Evolutionary conservation across 2,797 vertebrate species (phyloP).

Genomic region (Eptatretus atami): DNA sequence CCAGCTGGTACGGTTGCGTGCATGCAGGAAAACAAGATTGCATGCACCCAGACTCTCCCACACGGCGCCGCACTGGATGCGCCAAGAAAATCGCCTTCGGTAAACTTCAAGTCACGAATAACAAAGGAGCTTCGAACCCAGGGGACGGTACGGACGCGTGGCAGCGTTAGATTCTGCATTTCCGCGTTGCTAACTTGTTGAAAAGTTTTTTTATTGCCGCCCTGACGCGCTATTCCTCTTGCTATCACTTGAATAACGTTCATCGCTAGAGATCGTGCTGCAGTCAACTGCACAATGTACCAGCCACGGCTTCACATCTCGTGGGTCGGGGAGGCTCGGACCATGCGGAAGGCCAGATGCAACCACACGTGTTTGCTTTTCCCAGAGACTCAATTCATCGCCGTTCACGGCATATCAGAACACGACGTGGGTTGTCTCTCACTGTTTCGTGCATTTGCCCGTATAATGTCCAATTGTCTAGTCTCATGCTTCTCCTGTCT

Average conservation of each 20-base stretch:
- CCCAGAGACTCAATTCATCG: constrained; percentile 89
- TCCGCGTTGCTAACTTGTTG: too few relatives aligned
- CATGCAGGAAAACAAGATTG: constrained; percentile 62
- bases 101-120: constrained; percentile 92
- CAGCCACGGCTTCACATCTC: constrained; percentile 91
- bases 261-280: constrained; percentile 60
- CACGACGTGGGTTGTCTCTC: constrained; percentile 36
- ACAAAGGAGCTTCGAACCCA: constrained; percentile 94
- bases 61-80: constrained; percentile 97
- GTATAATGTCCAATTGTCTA: background rate
- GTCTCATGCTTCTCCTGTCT: constrained; percentile 9
- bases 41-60: constrained; percentile 95
- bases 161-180: too few relatives aligned
- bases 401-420: constrained; percentile 96
- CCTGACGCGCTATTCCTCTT: too few relatives aligned
- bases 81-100: constrained; percentile 98
- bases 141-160: constrained; percentile 26
- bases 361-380: constrained; percentile 93
- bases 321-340: constrained; percentile 89
- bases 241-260: too few relatives aligned
- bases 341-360: constrained; percentile 33
- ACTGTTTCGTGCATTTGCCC: background rate
- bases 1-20: constrained; percentile 9
- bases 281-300: constrained; percentile 95
- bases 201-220: too few relatives aligned